Base-by-base conservation (phyloP, 2,888 invertebrate species). In the Drosophila monieri region DNA sequence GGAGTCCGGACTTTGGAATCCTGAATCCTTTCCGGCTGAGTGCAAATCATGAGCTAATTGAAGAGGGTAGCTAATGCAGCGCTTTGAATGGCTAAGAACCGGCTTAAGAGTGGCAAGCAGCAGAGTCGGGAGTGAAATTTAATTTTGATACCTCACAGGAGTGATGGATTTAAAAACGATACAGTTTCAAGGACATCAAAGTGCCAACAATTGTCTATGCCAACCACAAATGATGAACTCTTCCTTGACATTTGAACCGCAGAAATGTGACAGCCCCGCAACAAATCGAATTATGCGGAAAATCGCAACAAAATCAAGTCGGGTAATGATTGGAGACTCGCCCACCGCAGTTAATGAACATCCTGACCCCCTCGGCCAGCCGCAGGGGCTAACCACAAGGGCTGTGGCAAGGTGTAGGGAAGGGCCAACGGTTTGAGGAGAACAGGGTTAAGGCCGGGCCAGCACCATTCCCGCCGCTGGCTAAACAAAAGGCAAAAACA, bases 201-300 rank as follows among this genome's bases (percentile, higher is more conserved):
- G 21, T 23, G 21, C 21, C 21, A 23, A 23, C 21, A 4, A 23
- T 23, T 23, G 21, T 23, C 21, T 23, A 4, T 3, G 4, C 21
- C 21, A 23, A 21, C 30, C 15, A 30, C 37, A 43, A 43, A 21
- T 48, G 47, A 52, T 18, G 47, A 47, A 56, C 49, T 18, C 49
- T 52, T 64, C 35, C 47, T 53, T 61, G 44, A 73, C 64, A 66
- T 46, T 60, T 67, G 59, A 18, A 61, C 60, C 60, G 47, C 60
- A 61, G 18, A 47, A 61, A 41, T 37, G 35, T 61, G 60, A 61
- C 66, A 58, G 70, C n/a, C 60, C 64, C 65, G 68, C 37, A 52
- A 67, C 74, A 74, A 69, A 61, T 62, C 66, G 56, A 68, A 60
- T 73, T 73, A 79, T 60, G 80, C 74, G 65, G 77, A 79, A 62